Evolutionary conservation across 2,888 invertebrate species (phyloP), one percentile per base, ranked within the genome.

Genomic region (Bembecia ichneumoniformis): DNA sequence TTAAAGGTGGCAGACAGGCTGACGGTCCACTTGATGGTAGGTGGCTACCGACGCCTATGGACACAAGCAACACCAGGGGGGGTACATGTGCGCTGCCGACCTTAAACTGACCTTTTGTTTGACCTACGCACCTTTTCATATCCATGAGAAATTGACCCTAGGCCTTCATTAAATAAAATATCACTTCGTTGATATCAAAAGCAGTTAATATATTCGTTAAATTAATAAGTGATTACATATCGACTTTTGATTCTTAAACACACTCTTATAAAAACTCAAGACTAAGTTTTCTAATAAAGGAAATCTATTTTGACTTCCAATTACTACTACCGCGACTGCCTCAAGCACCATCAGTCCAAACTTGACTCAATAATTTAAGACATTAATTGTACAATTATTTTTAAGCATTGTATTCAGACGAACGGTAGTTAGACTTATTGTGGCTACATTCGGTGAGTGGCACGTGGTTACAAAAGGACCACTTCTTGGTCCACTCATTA

Each of bases 371-470:
- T 47, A 43, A 49, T 40, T 55, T 59, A 68, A 71, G 73, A 79
- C 75, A 77, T 79, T 83, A 84, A 83, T 84, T 82, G 80, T 82
- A 81, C 80, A 82, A 82, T 84, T 82, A 84, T 83, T 83, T 82
- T 68, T 68, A 69, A 71, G 77, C 64, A 74, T 83, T 83, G 82
- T 82, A 74, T 66, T 68, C 73, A 68, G 68, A 71, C 66, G 72
- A 77, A 81, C 84, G 82, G 84, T 86, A 86, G 86, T 86, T 82
- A 64, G 71, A 74, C 75, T 73, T 77, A 73, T 81, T 79, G 72
- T 77, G 58, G 56, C 49, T 62, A 58, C 65, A 64, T 66, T 70
- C 63, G 65, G 65, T 69, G 71, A 80, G 77, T 74, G 81, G 86
- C 86, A 84, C 86, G 84, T 84, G 84, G 81, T 82, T 55, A 51